Percentiles rank a stretch among this genome's conserved stretches.
Evolutionary conservation across 2,888 invertebrate genomes (phyloP).

Genomic region (Agrotis puta): DNA sequence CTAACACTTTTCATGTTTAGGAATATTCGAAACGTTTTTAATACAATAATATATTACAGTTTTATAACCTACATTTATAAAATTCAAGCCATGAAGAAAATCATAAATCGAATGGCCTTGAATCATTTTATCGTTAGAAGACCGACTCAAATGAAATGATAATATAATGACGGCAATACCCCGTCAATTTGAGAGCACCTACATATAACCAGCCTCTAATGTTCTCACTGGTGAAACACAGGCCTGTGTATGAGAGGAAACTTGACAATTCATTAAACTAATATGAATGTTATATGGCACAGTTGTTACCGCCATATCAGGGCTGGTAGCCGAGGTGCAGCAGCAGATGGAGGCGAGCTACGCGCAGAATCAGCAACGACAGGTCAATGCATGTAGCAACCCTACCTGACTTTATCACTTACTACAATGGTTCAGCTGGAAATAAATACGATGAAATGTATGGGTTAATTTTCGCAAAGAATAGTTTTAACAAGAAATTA

Average conservation of each 20-base stretch:
- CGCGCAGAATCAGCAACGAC: constrained; percentile 87
- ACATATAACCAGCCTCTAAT: background rate
- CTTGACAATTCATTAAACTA: constrained; percentile 57
- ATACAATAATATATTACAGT: background rate
- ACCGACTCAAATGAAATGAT: background rate
- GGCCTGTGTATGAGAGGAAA: background rate
- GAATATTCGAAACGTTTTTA: background rate
- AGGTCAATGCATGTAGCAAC: constrained; percentile 87
- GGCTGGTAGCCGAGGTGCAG: constrained; percentile 95
- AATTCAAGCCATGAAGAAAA: constrained; percentile 4
- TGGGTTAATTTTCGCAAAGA: background rate
- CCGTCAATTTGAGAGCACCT: background rate
- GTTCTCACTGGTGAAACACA: background rate
- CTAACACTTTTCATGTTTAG: background rate
- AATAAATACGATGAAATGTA: constrained; percentile 9
- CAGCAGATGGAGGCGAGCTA: constrained; percentile 93
- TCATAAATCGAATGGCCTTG: constrained; percentile 3
- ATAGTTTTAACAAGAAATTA: background rate
- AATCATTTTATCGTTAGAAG: background rate
- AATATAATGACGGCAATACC: background rate
- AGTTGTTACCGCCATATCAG: constrained; percentile 95
- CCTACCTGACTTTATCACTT: constrained; percentile 30
- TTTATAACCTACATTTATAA: background rate
- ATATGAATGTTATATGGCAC: constrained; percentile 80
- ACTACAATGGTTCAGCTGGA: constrained; percentile 9